Conservation (phyloP, 2,113 vertebrate genomes). For the Epinephelus lanceolatus region DNA sequence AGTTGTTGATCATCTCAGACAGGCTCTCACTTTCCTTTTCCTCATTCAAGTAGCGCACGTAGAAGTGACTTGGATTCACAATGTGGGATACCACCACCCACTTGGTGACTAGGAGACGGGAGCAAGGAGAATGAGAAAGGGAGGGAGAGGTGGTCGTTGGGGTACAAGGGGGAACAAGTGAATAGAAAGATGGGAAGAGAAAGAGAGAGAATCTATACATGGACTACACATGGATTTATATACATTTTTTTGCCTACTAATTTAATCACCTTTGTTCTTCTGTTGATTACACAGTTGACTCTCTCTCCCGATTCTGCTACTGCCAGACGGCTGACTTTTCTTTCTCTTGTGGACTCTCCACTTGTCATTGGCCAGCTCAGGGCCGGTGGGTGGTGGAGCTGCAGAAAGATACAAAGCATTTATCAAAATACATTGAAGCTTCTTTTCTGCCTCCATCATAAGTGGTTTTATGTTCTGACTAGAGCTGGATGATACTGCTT, state of each 20-base stretch:
- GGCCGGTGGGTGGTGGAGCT: conserved; percentile 56
- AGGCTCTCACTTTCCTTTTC: conserved; percentile 79
- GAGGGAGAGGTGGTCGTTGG: too few species aligned
- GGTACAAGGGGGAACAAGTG: background rate
- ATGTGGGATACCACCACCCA: conserved; percentile 90
- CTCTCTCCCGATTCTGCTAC: conserved; percentile 40
- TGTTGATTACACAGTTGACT: too few species aligned
- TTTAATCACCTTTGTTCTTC: too few species aligned
- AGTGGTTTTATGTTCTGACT: background rate
- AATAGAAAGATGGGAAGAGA: background rate
- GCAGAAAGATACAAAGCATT: background rate
- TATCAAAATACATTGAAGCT: background rate
- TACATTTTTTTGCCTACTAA: too few species aligned
- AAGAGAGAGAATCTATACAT: too few species aligned
- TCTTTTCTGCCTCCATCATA: background rate
- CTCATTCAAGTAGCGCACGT: conserved; percentile 86
- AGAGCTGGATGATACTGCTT: background rate
- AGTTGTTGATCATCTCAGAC: conserved; percentile 82
- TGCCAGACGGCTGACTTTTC: background rate
- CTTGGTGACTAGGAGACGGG: conserved; percentile 55
- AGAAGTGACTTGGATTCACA: conserved; percentile 92
- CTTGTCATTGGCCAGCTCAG: conserved; percentile 51
- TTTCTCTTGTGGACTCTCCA: conserved; percentile 18
- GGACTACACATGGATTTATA: too few species aligned
- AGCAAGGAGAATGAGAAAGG: background rate